A percentile compares a stretch with the other conserved stretches of the same genome.
Conservation (phyloP, 2,113 vertebrate species). For the Morone saxatilis region DNA sequence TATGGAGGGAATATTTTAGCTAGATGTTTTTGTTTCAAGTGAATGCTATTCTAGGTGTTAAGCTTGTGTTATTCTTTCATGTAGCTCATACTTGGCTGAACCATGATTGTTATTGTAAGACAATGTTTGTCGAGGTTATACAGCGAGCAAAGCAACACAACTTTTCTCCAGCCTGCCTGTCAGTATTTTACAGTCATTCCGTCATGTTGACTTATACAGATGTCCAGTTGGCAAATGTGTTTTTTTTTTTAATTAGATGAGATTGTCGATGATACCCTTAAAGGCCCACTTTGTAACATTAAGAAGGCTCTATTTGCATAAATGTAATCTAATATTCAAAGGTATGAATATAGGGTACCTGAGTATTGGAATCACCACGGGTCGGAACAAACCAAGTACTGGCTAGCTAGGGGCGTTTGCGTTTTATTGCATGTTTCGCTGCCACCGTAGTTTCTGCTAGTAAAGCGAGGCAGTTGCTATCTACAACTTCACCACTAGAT, state of each 20-base stretch:
- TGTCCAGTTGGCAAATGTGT: constrained; percentile 10
- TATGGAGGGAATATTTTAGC: background rate
- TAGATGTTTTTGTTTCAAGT: background rate
- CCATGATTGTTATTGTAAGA: background rate
- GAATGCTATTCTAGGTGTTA: background rate
- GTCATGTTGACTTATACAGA: constrained; percentile 4
- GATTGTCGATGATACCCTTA: background rate
- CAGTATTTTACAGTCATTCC: background rate
- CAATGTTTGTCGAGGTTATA: background rate
- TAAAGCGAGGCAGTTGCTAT: too few species aligned
- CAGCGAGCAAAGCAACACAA: background rate
- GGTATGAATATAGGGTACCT: too few species aligned
- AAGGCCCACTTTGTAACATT: too few species aligned
- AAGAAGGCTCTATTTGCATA: too few species aligned
- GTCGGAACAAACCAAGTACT: too few species aligned
- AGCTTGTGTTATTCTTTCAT: background rate
- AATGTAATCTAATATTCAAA: too few species aligned
- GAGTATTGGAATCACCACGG: background rate
- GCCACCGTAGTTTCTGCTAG: too few species aligned
- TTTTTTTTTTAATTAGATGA: constrained; percentile 6
- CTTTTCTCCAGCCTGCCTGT: background rate
- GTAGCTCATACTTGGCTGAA: background rate
- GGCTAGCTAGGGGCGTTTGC: too few species aligned
- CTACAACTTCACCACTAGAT: too few species aligned
- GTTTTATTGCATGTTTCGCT: too few species aligned